These are phyloP conservation scores for Noctuana brunneofusca DNA, from an alignment of 2,888 invertebrate species.

Conservation along the genomic window DNA sequence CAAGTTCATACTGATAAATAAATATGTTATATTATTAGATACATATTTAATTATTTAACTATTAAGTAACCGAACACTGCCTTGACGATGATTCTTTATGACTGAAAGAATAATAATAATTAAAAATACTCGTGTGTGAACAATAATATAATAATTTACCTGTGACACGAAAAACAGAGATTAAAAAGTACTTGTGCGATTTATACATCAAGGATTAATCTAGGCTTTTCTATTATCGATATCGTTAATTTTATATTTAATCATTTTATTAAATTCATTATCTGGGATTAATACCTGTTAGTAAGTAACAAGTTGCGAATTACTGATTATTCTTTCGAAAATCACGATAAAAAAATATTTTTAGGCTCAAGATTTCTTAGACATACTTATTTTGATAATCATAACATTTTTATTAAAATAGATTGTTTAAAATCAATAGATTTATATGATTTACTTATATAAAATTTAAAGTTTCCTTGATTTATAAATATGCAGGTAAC, in stretches of 20 bases:
- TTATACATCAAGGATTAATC: conserved; percentile 6
- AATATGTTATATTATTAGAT: conserved; percentile 14
- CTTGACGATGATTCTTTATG: conserved; percentile 48
- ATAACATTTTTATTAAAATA: neutral
- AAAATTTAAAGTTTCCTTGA: conserved; percentile 14
- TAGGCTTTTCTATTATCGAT: neutral
- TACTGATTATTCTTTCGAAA: no score
- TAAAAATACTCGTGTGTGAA: neutral
- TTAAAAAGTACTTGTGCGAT: neutral
- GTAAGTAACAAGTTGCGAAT: no score
- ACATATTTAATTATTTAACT: conserved; percentile 23
- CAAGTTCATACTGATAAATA: conserved; percentile 39
- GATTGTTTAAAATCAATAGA: no score
- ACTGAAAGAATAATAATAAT: conserved; percentile 40
- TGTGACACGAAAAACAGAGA: neutral
- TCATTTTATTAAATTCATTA: no score
- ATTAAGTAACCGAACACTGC: conserved; percentile 58
- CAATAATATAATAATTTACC: neutral
- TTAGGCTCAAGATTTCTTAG: neutral
- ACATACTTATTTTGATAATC: neutral
- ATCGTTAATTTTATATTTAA: neutral
- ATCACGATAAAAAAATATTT: no score
- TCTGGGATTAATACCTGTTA: no score
- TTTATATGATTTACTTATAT: no score
- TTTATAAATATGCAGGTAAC: conserved; percentile 13